A percentile compares a stretch with the other conserved stretches of the same genome.
Evolutionary conservation across 2,113 vertebrate species (phyloP).

Genomic region (Ailuropoda melanoleuca): DNA sequence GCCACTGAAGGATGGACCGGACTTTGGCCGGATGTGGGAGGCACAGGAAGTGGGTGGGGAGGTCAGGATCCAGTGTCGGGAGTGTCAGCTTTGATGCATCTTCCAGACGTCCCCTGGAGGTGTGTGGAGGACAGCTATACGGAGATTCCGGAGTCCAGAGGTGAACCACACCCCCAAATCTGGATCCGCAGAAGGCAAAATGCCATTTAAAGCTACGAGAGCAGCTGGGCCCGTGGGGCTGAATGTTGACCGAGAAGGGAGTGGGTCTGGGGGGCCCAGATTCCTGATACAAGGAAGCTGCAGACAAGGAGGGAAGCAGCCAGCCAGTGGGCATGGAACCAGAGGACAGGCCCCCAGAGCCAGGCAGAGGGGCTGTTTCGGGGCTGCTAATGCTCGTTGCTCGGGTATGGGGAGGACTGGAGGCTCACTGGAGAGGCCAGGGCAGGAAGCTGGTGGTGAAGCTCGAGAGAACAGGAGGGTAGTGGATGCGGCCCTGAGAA

Average conservation of each 20-base stretch:
- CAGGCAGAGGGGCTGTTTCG: neutral
- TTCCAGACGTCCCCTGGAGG: neutral
- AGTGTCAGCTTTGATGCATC: neutral
- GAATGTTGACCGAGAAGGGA: neutral
- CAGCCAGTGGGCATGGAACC: neutral
- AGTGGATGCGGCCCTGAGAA: neutral
- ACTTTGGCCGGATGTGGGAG: neutral
- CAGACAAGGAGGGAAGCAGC: too few relatives aligned
- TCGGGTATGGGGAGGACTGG: neutral
- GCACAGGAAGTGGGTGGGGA: neutral
- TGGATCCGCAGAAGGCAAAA: neutral
- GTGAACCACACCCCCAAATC: neutral
- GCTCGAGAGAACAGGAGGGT: neutral
- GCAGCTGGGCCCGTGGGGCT: neutral
- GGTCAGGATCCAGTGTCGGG: neutral
- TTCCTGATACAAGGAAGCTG: neutral
- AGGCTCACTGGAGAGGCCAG: neutral
- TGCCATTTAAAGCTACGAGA: fast-evolving
- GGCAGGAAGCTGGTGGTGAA: neutral
- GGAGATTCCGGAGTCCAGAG: neutral
- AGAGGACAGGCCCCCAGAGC: neutral
- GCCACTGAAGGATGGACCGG: neutral
- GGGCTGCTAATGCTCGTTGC: neutral
- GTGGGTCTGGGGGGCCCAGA: neutral
- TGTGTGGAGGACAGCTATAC: neutral